Percentiles rank a stretch among this genome's conserved stretches.
Conservation (phyloP, 1,140 invertebrate genomes). For the Wiebesia pumilae region DNA sequence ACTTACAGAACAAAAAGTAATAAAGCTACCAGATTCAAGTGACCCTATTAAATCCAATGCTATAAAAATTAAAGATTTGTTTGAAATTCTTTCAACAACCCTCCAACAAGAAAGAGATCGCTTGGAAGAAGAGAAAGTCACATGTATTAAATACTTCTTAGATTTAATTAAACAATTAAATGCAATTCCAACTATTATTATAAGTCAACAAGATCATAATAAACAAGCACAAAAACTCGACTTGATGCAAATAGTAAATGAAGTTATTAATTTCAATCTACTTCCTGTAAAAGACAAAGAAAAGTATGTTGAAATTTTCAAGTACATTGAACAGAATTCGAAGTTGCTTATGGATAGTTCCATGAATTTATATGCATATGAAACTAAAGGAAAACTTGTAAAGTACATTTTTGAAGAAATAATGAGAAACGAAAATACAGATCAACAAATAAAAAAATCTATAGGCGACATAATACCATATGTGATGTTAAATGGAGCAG, state of each 20-base stretch:
- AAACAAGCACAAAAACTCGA: not conserved
- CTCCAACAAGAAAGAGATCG: not conserved
- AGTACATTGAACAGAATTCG: not conserved
- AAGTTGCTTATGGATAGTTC: not conserved
- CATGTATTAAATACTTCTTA: not conserved
- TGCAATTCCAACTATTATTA: not conserved
- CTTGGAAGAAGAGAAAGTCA: not conserved
- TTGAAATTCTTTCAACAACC: not conserved
- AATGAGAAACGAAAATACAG: not conserved
- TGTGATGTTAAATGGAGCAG: not conserved
- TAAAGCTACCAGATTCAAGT: too few species aligned
- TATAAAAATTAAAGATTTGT: not conserved
- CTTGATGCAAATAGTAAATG: not conserved
- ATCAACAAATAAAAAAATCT: not conserved
- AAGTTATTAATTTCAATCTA: not conserved
- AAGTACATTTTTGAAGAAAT: not conserved
- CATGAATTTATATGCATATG: not conserved
- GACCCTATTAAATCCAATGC: not conserved
- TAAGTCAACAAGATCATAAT: not conserved
- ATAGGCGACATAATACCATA: not conserved
- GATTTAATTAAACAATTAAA: not conserved
- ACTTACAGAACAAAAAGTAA: not conserved
- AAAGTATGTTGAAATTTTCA: not conserved
- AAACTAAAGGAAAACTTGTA: conserved; percentile 4
- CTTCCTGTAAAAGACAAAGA: not conserved